phyloP scores from a whole-genome alignment of 2,113 vertebrate genomes.

The Tragelaphus scriptus region DNA sequence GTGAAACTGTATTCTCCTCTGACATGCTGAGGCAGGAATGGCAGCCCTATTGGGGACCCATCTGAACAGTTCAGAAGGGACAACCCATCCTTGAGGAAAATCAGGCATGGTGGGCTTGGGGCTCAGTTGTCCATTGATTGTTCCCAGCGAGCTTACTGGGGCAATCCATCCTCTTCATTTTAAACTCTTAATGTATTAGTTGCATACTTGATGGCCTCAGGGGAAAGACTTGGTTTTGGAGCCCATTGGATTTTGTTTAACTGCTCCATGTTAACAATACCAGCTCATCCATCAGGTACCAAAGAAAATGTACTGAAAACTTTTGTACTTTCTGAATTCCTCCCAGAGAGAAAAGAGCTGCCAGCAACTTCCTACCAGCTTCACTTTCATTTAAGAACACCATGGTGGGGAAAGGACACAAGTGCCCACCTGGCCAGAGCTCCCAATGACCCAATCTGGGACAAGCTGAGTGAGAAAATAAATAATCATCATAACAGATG shows the following conservation, averaged over 20 bases:
- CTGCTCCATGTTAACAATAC: neutral
- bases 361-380: neutral
- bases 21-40: neutral
- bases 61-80: neutral
- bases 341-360: neutral
- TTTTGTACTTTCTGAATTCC: neutral
- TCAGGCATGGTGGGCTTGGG: neutral
- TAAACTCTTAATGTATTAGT: neutral
- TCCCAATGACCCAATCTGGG: neutral
- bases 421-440: neutral
- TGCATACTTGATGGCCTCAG: neutral
- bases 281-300: neutral
- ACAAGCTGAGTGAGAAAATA: neutral
- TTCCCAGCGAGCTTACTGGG: neutral
- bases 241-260: neutral
- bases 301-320: neutral
- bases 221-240: neutral
- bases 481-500: neutral
- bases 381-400: neutral
- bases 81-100: neutral
- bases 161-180: neutral
- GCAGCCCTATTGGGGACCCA: neutral
- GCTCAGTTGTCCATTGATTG: neutral
- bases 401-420: neutral
- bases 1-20: neutral